phyloP scores from a whole-genome alignment of 2,797 vertebrate genomes.

The Otolemur crassicaudatus region DNA sequence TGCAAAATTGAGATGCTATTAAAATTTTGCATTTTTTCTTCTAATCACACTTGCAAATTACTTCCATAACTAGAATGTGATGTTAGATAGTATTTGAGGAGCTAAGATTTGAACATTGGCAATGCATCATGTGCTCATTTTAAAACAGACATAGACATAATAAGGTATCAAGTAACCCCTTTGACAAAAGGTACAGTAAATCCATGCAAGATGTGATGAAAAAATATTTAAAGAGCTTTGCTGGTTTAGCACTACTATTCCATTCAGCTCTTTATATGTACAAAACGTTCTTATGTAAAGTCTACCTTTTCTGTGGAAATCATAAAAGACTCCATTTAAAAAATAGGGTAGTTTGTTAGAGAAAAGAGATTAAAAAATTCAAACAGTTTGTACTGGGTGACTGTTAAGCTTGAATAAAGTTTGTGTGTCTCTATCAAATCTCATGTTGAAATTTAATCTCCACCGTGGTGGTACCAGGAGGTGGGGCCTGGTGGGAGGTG shows the following conservation, averaged over 20 bases:
- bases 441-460: not conserved
- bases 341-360: not conserved
- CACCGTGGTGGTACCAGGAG: not conserved
- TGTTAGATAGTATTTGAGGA: conserved; percentile 37
- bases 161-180: not conserved
- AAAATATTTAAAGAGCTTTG: conserved; percentile 35
- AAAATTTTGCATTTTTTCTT: conserved; percentile 50
- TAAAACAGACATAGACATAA: conserved; percentile 25
- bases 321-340: not conserved
- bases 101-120: not conserved
- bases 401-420: not conserved
- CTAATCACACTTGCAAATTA: not conserved
- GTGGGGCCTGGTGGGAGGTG: not conserved
- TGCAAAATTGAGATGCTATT: conserved; percentile 43
- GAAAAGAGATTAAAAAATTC: not conserved
- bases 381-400: not conserved
- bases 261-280: not conserved
- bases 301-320: conserved; percentile 12
- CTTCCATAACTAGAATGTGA: conserved; percentile 8
- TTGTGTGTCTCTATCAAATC: not conserved
- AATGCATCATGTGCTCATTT: conserved; percentile 36
- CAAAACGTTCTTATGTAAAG: conserved; percentile 36
- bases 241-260: not conserved
- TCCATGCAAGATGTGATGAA: not conserved
- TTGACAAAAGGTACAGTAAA: not conserved